A percentile compares a stretch with the other conserved stretches of the same genome.
Evolutionary conservation across 2,797 vertebrate species (phyloP).

Genomic region (Myoxocephalus aenaeus): DNA sequence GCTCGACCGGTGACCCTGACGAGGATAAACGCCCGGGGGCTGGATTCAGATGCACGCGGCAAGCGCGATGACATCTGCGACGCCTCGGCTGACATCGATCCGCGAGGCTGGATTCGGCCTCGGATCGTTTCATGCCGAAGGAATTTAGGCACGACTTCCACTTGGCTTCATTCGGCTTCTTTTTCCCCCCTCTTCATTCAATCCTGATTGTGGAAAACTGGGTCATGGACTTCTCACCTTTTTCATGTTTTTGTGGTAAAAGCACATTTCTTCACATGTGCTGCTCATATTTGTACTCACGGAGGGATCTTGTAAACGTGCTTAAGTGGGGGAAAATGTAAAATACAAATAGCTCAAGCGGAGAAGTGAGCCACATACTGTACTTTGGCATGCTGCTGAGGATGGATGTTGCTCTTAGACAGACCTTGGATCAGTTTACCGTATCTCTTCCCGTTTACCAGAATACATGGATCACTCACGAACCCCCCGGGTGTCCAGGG

Average conservation of each 20-base stretch:
- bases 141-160: constrained; percentile 47
- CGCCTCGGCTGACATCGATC: constrained; percentile 25
- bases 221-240: constrained; percentile 53
- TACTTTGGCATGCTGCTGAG: not conserved
- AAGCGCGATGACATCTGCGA: constrained; percentile 44
- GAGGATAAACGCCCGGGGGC: constrained; percentile 30
- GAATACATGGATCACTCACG: not conserved
- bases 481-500: constrained; percentile 1
- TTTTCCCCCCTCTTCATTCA: constrained; percentile 19
- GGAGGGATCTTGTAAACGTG: constrained; percentile 14
- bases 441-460: constrained; percentile 10
- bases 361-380: not conserved
- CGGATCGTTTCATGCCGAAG: constrained; percentile 42
- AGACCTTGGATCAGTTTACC: constrained; percentile 14
- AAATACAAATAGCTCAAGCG: constrained; percentile 1
- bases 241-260: constrained; percentile 29
- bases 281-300: constrained; percentile 2
- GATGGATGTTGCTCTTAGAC: not conserved
- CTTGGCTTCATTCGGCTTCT: constrained; percentile 47
- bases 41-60: constrained; percentile 33
- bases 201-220: constrained; percentile 44
- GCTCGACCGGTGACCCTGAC: constrained; percentile 16
- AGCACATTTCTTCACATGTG: constrained; percentile 16
- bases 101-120: constrained; percentile 48
- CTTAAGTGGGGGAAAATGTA: constrained; percentile 29